Evolutionary conservation across 2,888 invertebrate species (phyloP).

Genomic region (Nineta flava): DNA sequence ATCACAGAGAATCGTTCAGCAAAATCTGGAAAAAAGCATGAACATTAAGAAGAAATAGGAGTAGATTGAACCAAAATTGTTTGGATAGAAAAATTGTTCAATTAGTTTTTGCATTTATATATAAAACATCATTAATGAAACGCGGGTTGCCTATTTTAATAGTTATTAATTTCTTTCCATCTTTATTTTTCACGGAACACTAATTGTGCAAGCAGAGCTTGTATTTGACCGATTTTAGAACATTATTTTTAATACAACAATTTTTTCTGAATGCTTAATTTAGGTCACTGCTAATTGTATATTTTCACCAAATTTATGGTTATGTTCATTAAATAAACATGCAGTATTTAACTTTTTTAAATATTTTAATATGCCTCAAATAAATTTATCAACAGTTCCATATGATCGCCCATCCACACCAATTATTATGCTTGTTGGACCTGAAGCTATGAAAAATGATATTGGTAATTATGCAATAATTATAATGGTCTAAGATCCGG

Average conservation of each 20-base stretch:
- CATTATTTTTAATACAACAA: neutral
- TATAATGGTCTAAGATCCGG: too few relatives aligned
- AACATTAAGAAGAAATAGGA: too few relatives aligned
- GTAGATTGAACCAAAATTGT: too few relatives aligned
- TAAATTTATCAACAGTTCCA: constrained; percentile 22
- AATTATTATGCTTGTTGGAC: constrained; percentile 27
- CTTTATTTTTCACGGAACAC: too few relatives aligned
- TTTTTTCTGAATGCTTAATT: constrained; percentile 1
- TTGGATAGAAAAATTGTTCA: too few relatives aligned
- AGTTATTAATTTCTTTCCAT: too few relatives aligned
- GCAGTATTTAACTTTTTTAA: constrained; percentile 22
- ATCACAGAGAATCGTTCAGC: too few relatives aligned
- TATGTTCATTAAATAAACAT: constrained; percentile 19
- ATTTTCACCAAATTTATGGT: constrained; percentile 19
- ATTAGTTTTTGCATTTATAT: too few relatives aligned
- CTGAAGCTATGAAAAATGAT: constrained; percentile 17
- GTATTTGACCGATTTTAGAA: neutral
- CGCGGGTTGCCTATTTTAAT: too few relatives aligned
- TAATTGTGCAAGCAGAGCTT: too few relatives aligned
- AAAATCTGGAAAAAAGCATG: too few relatives aligned
- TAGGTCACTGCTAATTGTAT: constrained; percentile 20
- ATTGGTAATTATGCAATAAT: neutral
- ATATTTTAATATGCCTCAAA: constrained; percentile 21
- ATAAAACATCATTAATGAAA: too few relatives aligned
- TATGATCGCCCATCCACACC: constrained; percentile 23